Evolutionary conservation across 2,113 vertebrate species (phyloP), one percentile per base, ranked within the genome.

Genomic region (Sylvilagus bachmani): DNA sequence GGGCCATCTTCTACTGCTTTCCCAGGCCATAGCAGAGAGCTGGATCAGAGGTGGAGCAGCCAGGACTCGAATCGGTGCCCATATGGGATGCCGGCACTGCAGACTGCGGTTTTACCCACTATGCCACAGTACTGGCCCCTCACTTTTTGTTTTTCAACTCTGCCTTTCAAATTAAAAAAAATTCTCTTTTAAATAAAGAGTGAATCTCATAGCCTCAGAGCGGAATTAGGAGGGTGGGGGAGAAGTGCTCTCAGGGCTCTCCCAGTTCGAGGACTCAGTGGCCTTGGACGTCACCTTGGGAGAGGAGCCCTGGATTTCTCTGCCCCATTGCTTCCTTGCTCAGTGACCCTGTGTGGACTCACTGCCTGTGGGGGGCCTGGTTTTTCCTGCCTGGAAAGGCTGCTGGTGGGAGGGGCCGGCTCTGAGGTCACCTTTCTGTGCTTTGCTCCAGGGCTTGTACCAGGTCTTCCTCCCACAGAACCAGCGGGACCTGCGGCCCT

Each of bases 381-480:
- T 84, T 75, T 55, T 91, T 88, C 64, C 77, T 58, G 49, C 33
- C 25, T 78, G 31, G 71, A 94, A 83, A 80, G 67, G 55, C 55
- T 87, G 31, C 77, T 36, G 24, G 11, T 64, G 58, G 22, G 31
- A 55, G 25, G 90, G 38, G 19, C 73, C 44, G n/a, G 27, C 67
- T 75, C 85, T 94, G 67, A 75, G 58, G 67, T 64, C 38, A 24
- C 33, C 51, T 83, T 70, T 70, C 13, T 79, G 73, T 66, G 21
- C 16, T 44, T 92, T 85, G 85, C 70, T 78, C 58, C 22, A 98
- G 98, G 97, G 98, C 9, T 71, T 96, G 85, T 94, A 97, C 74
- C 96, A 97, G 71, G 77, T 80, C 89, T 94, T 97, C 33, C 69
- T 97, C 8, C 96, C 97, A 0, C 92, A 93, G 24, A 83, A 27